Evolutionary conservation across 2,888 invertebrate species (phyloP).

Genomic region (Parnassius orleans): DNA sequence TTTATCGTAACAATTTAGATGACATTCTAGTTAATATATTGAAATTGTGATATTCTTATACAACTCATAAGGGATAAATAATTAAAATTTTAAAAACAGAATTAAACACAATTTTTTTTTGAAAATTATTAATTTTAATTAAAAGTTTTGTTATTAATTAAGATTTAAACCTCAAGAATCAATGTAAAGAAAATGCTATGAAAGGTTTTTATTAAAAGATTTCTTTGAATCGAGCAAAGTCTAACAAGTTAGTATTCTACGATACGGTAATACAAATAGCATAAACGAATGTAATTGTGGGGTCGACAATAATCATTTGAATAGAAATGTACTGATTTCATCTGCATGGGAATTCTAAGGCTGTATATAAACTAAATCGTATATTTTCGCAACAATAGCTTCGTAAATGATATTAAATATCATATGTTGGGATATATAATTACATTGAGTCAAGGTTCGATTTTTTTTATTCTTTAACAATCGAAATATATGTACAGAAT

Average conservation of each 20-base stretch:
- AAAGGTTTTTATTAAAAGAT: conserved; percentile 2
- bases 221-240: conserved; percentile 45
- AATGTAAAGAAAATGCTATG: background rate
- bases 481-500: too few relatives aligned
- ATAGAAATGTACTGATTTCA: conserved; percentile 75
- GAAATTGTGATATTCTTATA: too few relatives aligned
- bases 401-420: too few relatives aligned
- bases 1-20: too few relatives aligned
- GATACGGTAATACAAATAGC: conserved; percentile 48
- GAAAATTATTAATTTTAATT: background rate
- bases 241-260: conserved; percentile 43
- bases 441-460: too few relatives aligned
- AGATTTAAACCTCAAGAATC: background rate
- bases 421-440: too few relatives aligned
- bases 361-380: background rate
- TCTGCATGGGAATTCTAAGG: conserved; percentile 25
- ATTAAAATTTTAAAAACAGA: too few relatives aligned
- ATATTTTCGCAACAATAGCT: background rate
- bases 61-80: too few relatives aligned
- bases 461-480: too few relatives aligned
- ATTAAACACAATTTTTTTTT: too few relatives aligned
- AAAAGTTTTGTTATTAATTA: background rate
- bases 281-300: conserved; percentile 73
- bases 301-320: conserved; percentile 77
- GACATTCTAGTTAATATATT: too few relatives aligned